Evolutionary conservation across 2,888 invertebrate species (phyloP).

Genomic region (Dasypolia templi): DNA sequence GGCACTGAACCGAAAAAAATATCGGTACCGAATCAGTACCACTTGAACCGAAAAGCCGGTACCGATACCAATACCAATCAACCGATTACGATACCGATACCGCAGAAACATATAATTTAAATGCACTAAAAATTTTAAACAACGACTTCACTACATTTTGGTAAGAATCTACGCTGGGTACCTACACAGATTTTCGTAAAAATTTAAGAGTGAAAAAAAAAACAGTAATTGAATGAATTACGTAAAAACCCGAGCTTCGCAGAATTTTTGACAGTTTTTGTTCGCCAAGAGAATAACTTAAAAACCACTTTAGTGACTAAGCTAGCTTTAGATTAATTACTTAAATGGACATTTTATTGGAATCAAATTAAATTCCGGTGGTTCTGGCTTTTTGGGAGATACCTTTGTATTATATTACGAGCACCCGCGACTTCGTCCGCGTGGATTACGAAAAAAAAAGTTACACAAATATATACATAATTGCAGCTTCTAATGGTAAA

Average conservation of each 20-base stretch:
- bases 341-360: conserved; percentile 64
- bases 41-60: background rate
- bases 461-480: background rate
- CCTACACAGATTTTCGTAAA: conserved; percentile 30
- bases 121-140: background rate
- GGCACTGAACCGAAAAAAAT: background rate
- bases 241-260: conserved; percentile 31
- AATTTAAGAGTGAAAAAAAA: background rate
- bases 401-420: conserved; percentile 35
- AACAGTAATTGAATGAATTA: conserved; percentile 63
- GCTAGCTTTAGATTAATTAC: conserved; percentile 63
- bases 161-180: background rate
- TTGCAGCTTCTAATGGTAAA: no score
- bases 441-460: no score
- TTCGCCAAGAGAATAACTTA: conserved; percentile 55
- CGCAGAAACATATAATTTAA: background rate
- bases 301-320: conserved; percentile 59
- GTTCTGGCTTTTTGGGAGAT: conserved; percentile 2
- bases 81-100: background rate
- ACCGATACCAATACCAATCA: background rate
- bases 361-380: conserved; percentile 56
- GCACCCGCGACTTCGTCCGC: no score
- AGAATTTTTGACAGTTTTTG: conserved; percentile 52
- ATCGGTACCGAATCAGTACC: background rate
- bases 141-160: background rate